A percentile compares a stretch with the other conserved stretches of the same genome.
Evolutionary conservation across 2,113 vertebrate species (phyloP).

Genomic region (Dasyprocta punctata): DNA sequence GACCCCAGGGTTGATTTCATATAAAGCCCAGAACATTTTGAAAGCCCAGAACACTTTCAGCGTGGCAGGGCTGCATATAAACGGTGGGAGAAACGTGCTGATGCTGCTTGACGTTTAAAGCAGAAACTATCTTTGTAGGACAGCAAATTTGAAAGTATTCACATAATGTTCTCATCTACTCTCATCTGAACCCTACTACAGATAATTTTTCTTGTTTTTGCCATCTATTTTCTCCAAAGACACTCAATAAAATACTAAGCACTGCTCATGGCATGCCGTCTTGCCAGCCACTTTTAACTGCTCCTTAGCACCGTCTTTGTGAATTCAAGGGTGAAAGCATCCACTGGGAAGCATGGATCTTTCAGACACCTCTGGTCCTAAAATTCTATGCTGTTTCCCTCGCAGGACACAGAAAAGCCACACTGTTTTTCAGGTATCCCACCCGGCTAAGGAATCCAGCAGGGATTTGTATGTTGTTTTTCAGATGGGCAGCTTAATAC

Average conservation of each 20-base stretch:
- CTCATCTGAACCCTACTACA: neutral
- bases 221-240: slow-evolving; percentile 6
- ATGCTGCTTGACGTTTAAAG: neutral
- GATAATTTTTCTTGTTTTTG: neutral
- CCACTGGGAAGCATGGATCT: neutral
- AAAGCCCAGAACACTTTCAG: slow-evolving; percentile 3
- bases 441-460: neutral
- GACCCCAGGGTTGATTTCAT: neutral
- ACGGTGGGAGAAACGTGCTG: neutral
- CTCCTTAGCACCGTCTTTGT: neutral
- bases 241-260: slow-evolving; percentile 11
- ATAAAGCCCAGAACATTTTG: neutral
- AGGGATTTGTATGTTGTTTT: neutral
- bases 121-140: neutral
- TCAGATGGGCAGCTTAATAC: neutral
- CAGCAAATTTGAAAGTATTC: slow-evolving; percentile 16
- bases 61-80: neutral
- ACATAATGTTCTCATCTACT: neutral
- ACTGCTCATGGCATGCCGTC: neutral
- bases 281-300: slow-evolving; percentile 9
- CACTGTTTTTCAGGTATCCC: neutral
- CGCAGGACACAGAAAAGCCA: neutral
- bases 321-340: slow-evolving; percentile 25
- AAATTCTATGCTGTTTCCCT: neutral
- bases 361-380: neutral